A percentile compares a stretch with the other conserved stretches of the same genome.
Conservation (phyloP, 2,797 vertebrate species). For the Brotula barbata region DNA sequence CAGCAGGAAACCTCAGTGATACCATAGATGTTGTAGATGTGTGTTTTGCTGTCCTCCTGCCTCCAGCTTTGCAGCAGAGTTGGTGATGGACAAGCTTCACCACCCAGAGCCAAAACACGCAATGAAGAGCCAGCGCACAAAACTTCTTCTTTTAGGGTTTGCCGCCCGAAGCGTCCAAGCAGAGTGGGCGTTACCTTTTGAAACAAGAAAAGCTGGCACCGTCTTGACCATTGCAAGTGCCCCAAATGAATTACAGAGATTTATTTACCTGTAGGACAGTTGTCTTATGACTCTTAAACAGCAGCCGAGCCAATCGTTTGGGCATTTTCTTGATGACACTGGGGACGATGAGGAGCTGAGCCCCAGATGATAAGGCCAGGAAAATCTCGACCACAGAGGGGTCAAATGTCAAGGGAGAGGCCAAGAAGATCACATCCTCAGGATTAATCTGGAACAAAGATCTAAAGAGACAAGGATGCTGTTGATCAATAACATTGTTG, state of each 20-base stretch:
- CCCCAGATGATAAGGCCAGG: slow-evolving; percentile 87
- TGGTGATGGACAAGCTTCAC: slow-evolving; percentile 86
- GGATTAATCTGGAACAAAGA: slow-evolving; percentile 84
- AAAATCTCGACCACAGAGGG: slow-evolving; percentile 95
- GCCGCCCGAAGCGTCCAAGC: slow-evolving; percentile 85
- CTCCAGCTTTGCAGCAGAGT: slow-evolving; percentile 85
- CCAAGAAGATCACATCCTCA: slow-evolving; percentile 88
- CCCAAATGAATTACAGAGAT: too few species aligned
- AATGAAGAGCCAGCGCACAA: slow-evolving; percentile 83
- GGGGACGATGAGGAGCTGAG: slow-evolving; percentile 87
- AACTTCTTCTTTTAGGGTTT: slow-evolving; percentile 77
- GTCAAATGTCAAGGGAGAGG: slow-evolving; percentile 95
- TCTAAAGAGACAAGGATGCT: slow-evolving; percentile 63
- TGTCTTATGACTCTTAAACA: slow-evolving; percentile 84
- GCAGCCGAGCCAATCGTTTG: slow-evolving; percentile 75
- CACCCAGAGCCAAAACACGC: slow-evolving; percentile 90
- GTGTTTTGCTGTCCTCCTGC: slow-evolving; percentile 84
- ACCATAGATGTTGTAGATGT: slow-evolving; percentile 92
- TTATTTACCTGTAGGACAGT: slow-evolving; percentile 89
- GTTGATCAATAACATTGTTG: background rate
- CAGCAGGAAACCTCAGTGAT: slow-evolving; percentile 97
- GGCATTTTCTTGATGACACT: slow-evolving; percentile 85
- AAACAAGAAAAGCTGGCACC: background rate
- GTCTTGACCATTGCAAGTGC: too few species aligned
- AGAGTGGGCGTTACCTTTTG: slow-evolving; percentile 91